phyloP scores from a whole-genome alignment of 2,113 vertebrate genomes.

The human (Homo sapiens) region DNA sequence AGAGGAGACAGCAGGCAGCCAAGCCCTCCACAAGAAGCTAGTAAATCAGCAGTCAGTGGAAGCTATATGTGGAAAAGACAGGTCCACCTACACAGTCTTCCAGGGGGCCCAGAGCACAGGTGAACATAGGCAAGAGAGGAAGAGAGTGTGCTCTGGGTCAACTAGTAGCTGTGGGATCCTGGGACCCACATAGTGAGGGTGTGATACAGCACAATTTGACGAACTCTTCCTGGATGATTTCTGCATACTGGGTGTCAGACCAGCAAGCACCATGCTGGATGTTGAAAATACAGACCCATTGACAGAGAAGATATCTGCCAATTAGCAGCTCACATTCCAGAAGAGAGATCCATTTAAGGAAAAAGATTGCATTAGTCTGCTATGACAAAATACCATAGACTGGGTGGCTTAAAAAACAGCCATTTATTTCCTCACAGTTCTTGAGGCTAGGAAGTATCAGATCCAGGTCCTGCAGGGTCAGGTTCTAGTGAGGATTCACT shows the following conservation, averaged over 20 bases:
- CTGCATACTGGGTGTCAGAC: rapidly evolving
- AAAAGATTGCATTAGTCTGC: not conserved
- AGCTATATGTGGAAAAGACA: not conserved
- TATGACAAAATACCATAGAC: not conserved
- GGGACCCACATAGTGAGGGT: not conserved
- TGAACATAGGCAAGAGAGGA: not conserved
- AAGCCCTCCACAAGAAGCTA: slow-evolving; percentile 9
- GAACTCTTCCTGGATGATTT: not conserved
- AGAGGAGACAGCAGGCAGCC: slow-evolving; percentile 62
- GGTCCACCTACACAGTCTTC: not conserved
- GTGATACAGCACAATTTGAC: no score
- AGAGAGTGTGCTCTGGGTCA: not conserved
- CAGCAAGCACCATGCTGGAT: not conserved
- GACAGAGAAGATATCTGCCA: not conserved
- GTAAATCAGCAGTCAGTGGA: slow-evolving; percentile 51
- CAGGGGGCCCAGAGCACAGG: not conserved
- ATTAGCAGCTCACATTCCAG: not conserved
- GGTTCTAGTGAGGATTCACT: not conserved
- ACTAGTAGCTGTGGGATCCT: not conserved
- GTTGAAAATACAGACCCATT: not conserved
- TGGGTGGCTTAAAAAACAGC: not conserved
- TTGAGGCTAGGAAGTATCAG: not conserved
- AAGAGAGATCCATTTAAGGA: not conserved
- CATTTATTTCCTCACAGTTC: not conserved
- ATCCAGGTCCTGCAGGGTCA: not conserved